phyloP scores from a whole-genome alignment of 2,797 vertebrate species.

The Delichon dasypus region DNA sequence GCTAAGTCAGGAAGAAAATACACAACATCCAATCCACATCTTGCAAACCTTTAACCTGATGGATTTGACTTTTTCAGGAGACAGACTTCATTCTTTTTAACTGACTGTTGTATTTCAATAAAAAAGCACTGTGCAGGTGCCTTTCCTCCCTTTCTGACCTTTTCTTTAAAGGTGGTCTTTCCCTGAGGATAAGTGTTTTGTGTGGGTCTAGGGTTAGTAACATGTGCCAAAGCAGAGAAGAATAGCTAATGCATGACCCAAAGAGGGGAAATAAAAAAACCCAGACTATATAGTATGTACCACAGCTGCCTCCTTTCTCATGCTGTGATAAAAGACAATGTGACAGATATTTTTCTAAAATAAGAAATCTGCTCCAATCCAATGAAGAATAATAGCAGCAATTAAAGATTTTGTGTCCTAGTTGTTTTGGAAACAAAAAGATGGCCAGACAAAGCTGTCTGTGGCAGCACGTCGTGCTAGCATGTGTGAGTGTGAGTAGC shows the following conservation, averaged over 20 bases:
- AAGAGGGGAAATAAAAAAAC: background rate
- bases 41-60: background rate
- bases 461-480: rapidly evolving
- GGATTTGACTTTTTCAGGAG: background rate
- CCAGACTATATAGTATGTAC: background rate
- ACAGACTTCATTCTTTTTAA: background rate
- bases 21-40: background rate
- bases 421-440: slow-evolving; percentile 18
- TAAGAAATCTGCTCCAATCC: background rate
- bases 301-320: background rate
- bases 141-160: background rate
- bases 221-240: background rate
- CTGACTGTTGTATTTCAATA: background rate
- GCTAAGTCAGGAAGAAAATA: background rate
- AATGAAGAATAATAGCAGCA: background rate
- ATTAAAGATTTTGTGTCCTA: background rate
- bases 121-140: background rate
- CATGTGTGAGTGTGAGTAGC: background rate
- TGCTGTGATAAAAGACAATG: background rate
- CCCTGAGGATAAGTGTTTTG: background rate
- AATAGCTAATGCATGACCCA: background rate
- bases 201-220: background rate
- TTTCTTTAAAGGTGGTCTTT: background rate
- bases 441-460: background rate
- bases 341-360: background rate